Conservation (phyloP, 2,797 vertebrate genomes). For the Fistularia tabacaria region DNA sequence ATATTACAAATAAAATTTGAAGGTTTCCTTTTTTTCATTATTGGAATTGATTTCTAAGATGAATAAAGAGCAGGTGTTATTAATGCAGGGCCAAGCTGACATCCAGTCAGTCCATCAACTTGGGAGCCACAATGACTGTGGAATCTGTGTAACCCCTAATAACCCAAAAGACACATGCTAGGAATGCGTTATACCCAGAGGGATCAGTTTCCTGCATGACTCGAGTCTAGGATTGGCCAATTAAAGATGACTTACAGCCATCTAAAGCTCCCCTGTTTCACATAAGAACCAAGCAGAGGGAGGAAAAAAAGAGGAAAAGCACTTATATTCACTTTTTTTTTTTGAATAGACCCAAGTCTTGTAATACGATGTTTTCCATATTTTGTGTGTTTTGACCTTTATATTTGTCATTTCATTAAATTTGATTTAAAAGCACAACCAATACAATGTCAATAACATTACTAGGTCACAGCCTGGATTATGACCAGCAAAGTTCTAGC, state of each 20-base stretch:
- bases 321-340: conserved; percentile 10
- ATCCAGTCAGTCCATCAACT: conserved; percentile 10
- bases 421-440: conserved; percentile 34
- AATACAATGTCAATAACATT: conserved; percentile 50
- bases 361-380: conserved; percentile 18
- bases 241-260: conserved; percentile 72
- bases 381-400: conserved; percentile 25
- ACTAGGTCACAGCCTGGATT: conserved; percentile 52
- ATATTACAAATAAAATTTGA: neutral
- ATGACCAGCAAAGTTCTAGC: conserved; percentile 30
- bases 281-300: conserved; percentile 38
- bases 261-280: conserved; percentile 41
- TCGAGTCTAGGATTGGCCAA: conserved; percentile 56
- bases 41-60: neutral
- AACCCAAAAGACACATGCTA: conserved; percentile 60
- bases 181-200: conserved; percentile 59
- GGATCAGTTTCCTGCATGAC: conserved; percentile 69
- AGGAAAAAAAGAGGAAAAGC: conserved; percentile 25
- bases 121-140: conserved; percentile 19
- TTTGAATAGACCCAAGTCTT: conserved; percentile 2
- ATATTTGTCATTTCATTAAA: conserved; percentile 6
- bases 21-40: conserved; percentile 1
- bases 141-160: conserved; percentile 55
- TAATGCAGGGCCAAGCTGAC: neutral
- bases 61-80: neutral